Evolutionary conservation across 2,888 invertebrate species (phyloP), one percentile per base, ranked within the genome.

Genomic region (Dolomedes plantarius): DNA sequence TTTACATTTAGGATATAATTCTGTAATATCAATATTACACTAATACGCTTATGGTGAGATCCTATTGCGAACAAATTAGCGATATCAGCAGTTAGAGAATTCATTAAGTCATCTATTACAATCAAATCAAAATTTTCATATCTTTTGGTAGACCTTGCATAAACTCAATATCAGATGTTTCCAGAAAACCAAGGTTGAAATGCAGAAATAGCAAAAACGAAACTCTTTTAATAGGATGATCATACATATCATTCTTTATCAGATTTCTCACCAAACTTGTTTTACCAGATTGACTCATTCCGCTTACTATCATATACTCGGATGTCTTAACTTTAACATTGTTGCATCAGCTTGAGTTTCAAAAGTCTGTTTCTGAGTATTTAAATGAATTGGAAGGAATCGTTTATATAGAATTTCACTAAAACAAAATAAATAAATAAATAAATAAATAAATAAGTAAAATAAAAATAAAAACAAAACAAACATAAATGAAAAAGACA

Each of bases 1-100:
- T 64, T 76, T 82, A 13, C 67, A 36, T 32, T 27, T 29, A n/a
- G 69, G 68, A 73, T 39, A 78, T 27, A 78, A 71, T 83, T 85
- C 67, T 85, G 78, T 1, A 72, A 6, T n/a, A 83, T 29, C 1
- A 77, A 16, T 16, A 83, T 77, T 0, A 80, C 65, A 29, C 65
- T 71, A 3, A 82, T 62, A 69, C 62, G 68, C 0, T 62, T 3
- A 50, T 82, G 82, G 64, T 82, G 82, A 0, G 82, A 75, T 16
- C 1, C 31, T 13, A 56, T 56, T 0, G 81, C 74, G 67, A 73
- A 74, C 16, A 68, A n/a, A 32, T 67, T 28, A 23, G 56, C 50
- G 16, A 81, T 28, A 39, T 68, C 29, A 1, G 74, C 62, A 29
- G 29, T 74, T 50, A 81, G 68, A 0, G 5, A 9, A 36, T 68